Evolutionary conservation across 2,113 vertebrate species (phyloP).

Genomic region (Formicarius rufipectus): DNA sequence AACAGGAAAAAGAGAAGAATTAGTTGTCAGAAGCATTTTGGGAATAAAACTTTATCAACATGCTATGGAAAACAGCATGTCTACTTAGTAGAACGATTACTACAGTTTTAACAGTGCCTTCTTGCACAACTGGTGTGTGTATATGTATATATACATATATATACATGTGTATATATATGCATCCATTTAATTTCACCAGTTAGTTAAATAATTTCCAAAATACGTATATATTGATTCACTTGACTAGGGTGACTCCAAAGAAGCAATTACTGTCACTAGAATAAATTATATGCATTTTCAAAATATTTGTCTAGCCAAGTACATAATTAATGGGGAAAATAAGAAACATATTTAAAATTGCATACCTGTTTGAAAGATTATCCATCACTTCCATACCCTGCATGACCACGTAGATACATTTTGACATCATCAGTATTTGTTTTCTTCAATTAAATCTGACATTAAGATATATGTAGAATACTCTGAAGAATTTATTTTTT

Average conservation of each 20-base stretch:
- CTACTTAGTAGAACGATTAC: background rate
- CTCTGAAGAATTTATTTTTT: background rate
- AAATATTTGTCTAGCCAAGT: conserved; percentile 39
- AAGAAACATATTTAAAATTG: background rate
- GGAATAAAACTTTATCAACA: background rate
- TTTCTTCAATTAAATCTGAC: background rate
- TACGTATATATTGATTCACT: background rate
- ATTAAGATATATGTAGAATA: background rate
- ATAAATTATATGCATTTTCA: background rate
- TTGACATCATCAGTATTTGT: background rate
- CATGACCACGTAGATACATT: background rate
- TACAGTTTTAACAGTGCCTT: background rate
- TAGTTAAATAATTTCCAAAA: background rate
- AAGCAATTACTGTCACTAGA: conserved; percentile 22
- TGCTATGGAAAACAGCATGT: background rate
- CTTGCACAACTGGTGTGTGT: background rate
- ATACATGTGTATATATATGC: background rate
- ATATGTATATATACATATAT: too few species aligned
- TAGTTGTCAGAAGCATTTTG: background rate
- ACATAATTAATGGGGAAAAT: background rate
- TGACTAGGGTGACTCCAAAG: background rate
- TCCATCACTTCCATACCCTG: background rate
- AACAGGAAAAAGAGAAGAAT: background rate
- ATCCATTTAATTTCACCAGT: background rate
- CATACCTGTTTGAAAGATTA: background rate